Conservation (phyloP, 2,888 invertebrate species). For the Malachius bipustulatus region DNA sequence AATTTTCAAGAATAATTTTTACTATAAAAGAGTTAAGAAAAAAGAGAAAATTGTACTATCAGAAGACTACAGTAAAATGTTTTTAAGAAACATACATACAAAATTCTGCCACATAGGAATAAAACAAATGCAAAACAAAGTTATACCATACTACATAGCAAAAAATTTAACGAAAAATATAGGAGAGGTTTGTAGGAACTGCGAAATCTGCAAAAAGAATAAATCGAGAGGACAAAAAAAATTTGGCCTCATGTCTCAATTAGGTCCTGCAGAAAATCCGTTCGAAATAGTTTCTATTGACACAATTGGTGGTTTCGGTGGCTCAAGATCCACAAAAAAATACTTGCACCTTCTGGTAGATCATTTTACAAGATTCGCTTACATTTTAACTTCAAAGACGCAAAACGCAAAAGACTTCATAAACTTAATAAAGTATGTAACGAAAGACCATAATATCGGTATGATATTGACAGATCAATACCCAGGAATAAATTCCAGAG, state of each 20-base stretch:
- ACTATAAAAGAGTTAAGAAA: neutral
- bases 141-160: neutral
- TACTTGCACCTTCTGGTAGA: conserved; percentile 8
- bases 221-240: conserved; percentile 3
- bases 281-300: conserved; percentile 9
- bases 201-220: conserved; percentile 6
- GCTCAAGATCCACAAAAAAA: conserved; percentile 9
- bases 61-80: neutral
- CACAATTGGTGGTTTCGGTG: conserved; percentile 8
- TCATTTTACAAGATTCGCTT: conserved; percentile 9
- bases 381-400: conserved; percentile 6
- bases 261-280: conserved; percentile 6
- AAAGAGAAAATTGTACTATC: conserved; percentile 3
- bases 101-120: conserved; percentile 5
- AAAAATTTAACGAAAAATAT: neutral
- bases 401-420: conserved; percentile 8
- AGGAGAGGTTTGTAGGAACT: conserved; percentile 2
- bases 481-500: conserved; percentile 22
- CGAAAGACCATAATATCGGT: conserved; percentile 5
- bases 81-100: too few relatives aligned
- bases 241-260: conserved; percentile 8
- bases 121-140: neutral
- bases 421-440: conserved; percentile 1
- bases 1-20: neutral
- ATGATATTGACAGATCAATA: conserved; percentile 19